Evolutionary conservation across 1,140 invertebrate species (phyloP), one percentile per base, ranked within the genome.

Genomic region (Pristionchus pacificus): DNA sequence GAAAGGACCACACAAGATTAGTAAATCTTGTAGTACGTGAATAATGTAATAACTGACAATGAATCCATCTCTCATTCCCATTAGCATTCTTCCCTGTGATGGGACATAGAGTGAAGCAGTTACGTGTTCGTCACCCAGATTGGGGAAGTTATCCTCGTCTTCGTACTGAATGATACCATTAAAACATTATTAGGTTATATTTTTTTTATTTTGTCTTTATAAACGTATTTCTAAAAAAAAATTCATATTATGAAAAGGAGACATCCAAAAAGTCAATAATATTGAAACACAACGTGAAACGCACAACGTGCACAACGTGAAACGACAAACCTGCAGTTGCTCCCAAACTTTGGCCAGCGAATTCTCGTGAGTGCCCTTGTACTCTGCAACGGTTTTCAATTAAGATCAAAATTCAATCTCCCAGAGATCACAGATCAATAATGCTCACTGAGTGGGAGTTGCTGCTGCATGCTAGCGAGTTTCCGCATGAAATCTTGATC

Each of bases 51-150:
- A 49, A 49, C 19, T 95, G n/a, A 97, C 90, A 72, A 98, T 97
- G 60, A 91, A 91, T 19, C 96, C 96, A 85, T 98, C 94, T 83
- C 95, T 91, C 33, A 95, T 87, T 1, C 96, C 96, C 75, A 95
- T 91, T 2, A 97, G 93, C 49, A 98, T 84, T 29, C 93, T 89
- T 80, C 93, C 94, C 82, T 97, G 93, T 32, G 91, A 89, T 6
- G 95, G 90, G 28, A 98, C 87, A 85, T 95, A 98, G 71, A 98
- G 92, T 13, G 93, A 90, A 0, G 92, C 94, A 57, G 65, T 77
- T 69, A 67, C 65, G 61, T 57, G 38, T 49, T 49, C 38, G 19
- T 49, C 38, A 10, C 38, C 27, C 65, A 65, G 24, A 73, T 81
- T 31, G 71, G 77, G 49, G 78, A 49, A 49, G 38, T 49, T 49